Evolutionary conservation across 2,797 vertebrate genomes (phyloP).

Genomic region (Hypotaenidia philippensis): DNA sequence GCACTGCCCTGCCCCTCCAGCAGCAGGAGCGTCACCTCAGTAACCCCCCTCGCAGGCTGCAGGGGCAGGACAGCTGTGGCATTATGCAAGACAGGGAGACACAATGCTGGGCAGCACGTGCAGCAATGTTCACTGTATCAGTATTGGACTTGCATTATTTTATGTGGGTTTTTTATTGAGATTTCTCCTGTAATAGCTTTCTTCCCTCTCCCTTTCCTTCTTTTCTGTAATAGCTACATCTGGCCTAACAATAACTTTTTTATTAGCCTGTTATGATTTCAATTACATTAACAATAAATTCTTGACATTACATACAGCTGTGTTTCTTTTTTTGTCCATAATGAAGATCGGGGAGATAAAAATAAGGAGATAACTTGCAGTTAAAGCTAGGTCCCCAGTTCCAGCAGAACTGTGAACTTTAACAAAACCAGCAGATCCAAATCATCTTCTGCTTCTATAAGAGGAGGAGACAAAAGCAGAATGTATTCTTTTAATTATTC

Average conservation of each 20-base stretch:
- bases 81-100: fast-evolving
- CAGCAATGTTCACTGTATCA: neutral
- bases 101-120: fast-evolving
- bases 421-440: neutral
- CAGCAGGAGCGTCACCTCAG: fast-evolving
- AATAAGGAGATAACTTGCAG: neutral
- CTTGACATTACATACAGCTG: neutral
- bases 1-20: neutral
- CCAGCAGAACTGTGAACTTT: neutral
- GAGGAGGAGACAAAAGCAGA: neutral
- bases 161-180: neutral
- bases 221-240: neutral
- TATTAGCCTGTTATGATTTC: neutral
- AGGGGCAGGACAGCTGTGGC: fast-evolving
- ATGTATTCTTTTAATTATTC: conserved; percentile 28
- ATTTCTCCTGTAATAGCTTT: neutral
- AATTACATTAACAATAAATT: neutral
- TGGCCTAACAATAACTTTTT: neutral
- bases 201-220: neutral
- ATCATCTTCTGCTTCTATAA: neutral
- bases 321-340: neutral
- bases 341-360: neutral
- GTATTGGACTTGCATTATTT: neutral
- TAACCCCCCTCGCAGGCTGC: neutral
- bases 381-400: neutral